phyloP scores from a whole-genome alignment of 1,140 invertebrate genomes.

The Drosophila tani region DNA sequence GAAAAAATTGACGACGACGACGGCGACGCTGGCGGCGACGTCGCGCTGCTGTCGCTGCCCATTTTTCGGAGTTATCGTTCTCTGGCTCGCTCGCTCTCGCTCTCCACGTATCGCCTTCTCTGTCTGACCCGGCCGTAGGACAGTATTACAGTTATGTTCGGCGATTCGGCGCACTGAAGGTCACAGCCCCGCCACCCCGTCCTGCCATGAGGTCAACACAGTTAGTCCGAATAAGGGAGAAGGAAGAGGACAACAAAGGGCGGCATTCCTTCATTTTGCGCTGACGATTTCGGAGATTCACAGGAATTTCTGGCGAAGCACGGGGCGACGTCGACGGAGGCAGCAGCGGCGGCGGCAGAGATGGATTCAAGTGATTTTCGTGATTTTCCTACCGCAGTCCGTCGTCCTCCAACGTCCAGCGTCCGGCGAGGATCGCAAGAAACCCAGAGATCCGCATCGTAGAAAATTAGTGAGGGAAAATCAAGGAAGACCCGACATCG shows the following conservation, averaged over 20 bases:
- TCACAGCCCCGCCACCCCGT: slow-evolving; percentile 1
- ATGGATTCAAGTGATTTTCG: slow-evolving; percentile 44
- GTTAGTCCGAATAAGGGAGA: slow-evolving; percentile 44
- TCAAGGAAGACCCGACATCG: not conserved
- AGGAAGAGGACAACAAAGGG: not conserved
- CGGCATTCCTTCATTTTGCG: slow-evolving; percentile 11
- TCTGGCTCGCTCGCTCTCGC: not conserved
- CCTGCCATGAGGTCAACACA: slow-evolving; percentile 1
- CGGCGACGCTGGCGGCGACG: slow-evolving; percentile 11
- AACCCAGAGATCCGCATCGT: not conserved
- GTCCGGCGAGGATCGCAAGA: slow-evolving; percentile 19
- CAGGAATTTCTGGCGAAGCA: slow-evolving; percentile 5
- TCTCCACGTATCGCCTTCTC: too few relatives aligned
- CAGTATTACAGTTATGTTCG: slow-evolving; percentile 24
- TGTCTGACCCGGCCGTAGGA: slow-evolving; percentile 13
- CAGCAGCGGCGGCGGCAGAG: slow-evolving; percentile 1
- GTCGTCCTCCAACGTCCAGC: slow-evolving; percentile 22
- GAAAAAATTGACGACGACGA: slow-evolving; percentile 56
- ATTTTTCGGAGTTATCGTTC: slow-evolving; percentile 60
- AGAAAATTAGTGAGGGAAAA: not conserved
- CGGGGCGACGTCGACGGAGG: slow-evolving; percentile 12
- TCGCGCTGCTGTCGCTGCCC: not conserved
- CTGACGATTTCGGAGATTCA: slow-evolving; percentile 17
- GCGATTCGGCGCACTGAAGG: slow-evolving; percentile 37
- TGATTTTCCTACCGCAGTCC: slow-evolving; percentile 27